Percentiles rank a stretch among this genome's conserved stretches.
Evolutionary conservation across 2,113 vertebrate species (phyloP).

Genomic region (Athene noctua): DNA sequence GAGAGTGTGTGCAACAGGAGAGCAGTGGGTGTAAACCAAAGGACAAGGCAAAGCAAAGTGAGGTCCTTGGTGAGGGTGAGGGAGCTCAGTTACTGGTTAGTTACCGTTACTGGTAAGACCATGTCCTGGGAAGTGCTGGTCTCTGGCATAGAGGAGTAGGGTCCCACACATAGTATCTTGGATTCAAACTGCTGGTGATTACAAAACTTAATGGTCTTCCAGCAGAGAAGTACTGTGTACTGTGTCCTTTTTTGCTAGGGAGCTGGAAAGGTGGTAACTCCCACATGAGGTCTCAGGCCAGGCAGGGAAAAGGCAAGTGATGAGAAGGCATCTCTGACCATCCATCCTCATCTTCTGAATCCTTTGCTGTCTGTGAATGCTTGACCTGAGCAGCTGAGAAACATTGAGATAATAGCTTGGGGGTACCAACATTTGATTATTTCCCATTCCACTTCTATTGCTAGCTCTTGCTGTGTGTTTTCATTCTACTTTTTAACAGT

Average conservation of each 20-base stretch:
- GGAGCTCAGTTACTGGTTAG: too few species aligned
- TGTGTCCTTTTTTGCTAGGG: not conserved
- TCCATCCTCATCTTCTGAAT: not conserved
- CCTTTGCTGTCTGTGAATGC: not conserved
- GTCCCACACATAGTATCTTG: not conserved
- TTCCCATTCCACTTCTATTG: not conserved
- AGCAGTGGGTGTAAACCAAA: not conserved
- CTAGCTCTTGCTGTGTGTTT: not conserved
- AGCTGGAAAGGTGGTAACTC: not conserved
- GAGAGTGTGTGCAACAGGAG: not conserved
- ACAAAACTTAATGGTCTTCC: not conserved
- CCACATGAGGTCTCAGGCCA: not conserved
- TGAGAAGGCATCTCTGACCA: not conserved
- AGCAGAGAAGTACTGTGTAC: not conserved
- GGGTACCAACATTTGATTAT: rapidly evolving
- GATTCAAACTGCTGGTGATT: not conserved
- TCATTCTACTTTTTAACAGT: not conserved
- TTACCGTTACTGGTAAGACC: not conserved
- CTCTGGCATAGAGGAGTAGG: not conserved
- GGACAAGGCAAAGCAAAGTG: not conserved
- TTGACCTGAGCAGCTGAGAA: not conserved
- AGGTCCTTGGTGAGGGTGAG: not conserved
- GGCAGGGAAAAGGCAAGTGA: not conserved
- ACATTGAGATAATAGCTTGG: not conserved
- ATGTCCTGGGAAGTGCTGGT: not conserved